Conservation (phyloP, 2,797 vertebrate species). For the Limosa lapponica region DNA sequence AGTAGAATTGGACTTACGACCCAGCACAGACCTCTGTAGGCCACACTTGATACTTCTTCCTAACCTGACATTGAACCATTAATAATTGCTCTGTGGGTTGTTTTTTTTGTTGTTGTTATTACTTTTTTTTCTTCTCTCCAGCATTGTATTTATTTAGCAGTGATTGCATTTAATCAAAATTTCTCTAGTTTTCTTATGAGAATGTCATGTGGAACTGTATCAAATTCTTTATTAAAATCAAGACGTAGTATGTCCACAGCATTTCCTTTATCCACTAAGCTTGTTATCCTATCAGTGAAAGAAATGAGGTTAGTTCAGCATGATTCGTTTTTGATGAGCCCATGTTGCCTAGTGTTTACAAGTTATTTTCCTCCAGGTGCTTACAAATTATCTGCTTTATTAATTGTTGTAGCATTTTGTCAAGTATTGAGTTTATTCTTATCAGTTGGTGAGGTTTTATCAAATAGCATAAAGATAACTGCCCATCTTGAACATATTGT, state of each 20-base stretch:
- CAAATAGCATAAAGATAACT: not conserved
- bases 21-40: not conserved
- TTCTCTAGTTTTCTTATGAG: slow-evolving; percentile 18
- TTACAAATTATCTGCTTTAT: slow-evolving; percentile 32
- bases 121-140: not conserved
- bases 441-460: not conserved
- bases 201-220: slow-evolving; percentile 46
- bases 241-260: not conserved
- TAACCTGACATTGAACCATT: not conserved
- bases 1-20: not conserved
- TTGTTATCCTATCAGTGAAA: slow-evolving; percentile 55
- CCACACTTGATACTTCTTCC: not conserved
- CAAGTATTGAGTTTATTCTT: not conserved
- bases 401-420: slow-evolving; percentile 50
- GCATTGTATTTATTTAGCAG: not conserved
- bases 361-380: slow-evolving; percentile 45
- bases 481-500: not conserved
- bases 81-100: not conserved
- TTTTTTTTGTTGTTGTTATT: not conserved
- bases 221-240: slow-evolving; percentile 62
- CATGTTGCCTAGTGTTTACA: slow-evolving; percentile 32
- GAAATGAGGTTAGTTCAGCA: slow-evolving; percentile 69
- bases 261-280: slow-evolving; percentile 48
- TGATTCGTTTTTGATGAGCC: slow-evolving; percentile 66
- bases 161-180: slow-evolving; percentile 11